Percentiles rank a stretch among this genome's conserved stretches.
Evolutionary conservation across 1,140 invertebrate species (phyloP).

Genomic region (Nasonia giraulti): DNA sequence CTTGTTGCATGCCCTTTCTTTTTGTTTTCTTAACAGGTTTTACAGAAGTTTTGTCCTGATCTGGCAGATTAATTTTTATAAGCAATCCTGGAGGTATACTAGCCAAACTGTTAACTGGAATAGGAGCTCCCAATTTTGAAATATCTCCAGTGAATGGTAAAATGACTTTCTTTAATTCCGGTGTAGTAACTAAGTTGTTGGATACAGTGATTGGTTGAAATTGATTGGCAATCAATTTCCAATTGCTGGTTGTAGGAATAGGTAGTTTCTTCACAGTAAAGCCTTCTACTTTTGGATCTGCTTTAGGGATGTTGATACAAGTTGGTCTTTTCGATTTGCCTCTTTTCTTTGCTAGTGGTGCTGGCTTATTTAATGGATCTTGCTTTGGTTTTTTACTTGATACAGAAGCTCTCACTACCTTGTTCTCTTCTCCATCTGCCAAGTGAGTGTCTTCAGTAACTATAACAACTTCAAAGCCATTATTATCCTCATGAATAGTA

Average conservation of each 20-base stretch:
- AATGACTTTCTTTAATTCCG: conserved; percentile 69
- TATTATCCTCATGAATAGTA: conserved; percentile 59
- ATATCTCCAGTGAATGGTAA: conserved; percentile 70
- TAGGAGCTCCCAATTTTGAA: conserved; percentile 68
- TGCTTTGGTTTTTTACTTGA: conserved; percentile 72
- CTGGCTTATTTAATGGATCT: conserved; percentile 64
- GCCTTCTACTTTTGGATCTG: conserved; percentile 63
- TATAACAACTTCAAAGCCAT: conserved; percentile 5
- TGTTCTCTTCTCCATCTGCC: conserved; percentile 50
- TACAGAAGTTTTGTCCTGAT: conserved; percentile 57
- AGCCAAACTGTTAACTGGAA: conserved; percentile 70
- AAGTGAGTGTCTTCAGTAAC: conserved; percentile 24
- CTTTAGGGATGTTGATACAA: conserved; percentile 68
- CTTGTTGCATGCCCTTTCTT: conserved; percentile 29
- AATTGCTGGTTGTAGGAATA: conserved; percentile 66
- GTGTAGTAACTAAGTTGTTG: conserved; percentile 61
- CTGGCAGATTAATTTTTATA: conserved; percentile 72
- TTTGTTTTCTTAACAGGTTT: conserved; percentile 51
- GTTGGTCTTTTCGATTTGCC: conserved; percentile 69
- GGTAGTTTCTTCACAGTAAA: conserved; percentile 66
- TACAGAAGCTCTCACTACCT: conserved; percentile 61
- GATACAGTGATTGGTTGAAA: conserved; percentile 68
- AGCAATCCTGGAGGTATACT: conserved; percentile 71
- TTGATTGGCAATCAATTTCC: conserved; percentile 68
- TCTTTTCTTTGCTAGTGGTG: conserved; percentile 71